phyloP scores from a whole-genome alignment of 2,888 invertebrate species.

The Exocentrus adspersus region DNA sequence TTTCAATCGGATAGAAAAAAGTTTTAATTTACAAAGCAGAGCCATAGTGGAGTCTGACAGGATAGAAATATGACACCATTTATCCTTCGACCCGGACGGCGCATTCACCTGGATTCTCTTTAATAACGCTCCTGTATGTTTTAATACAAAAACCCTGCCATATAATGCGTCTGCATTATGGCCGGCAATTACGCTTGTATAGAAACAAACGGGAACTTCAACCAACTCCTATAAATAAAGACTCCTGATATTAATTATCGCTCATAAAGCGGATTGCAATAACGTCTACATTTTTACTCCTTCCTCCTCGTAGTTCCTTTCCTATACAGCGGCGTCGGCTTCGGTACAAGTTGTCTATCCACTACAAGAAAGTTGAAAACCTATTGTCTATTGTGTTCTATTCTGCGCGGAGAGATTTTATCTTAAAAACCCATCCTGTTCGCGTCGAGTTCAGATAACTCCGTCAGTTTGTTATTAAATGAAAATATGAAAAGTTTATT shows the following conservation, averaged over 20 bases:
- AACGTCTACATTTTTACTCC: constrained; percentile 25
- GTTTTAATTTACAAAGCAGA: not conserved
- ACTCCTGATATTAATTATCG: constrained; percentile 51
- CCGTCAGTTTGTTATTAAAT: constrained; percentile 33
- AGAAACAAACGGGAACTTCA: constrained; percentile 49
- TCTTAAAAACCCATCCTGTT: constrained; percentile 41
- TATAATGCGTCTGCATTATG: constrained; percentile 46
- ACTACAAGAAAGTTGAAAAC: constrained; percentile 34
- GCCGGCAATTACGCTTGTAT: constrained; percentile 42
- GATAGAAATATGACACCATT: not conserved
- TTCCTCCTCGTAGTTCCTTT: constrained; percentile 1
- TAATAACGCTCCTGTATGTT: constrained; percentile 35
- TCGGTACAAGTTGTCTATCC: constrained; percentile 11
- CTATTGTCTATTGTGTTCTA: constrained; percentile 44
- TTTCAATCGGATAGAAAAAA: not conserved
- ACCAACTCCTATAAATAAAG: constrained; percentile 48
- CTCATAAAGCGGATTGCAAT: constrained; percentile 39
- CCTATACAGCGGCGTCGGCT: constrained; percentile 1
- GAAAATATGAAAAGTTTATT: constrained; percentile 38
- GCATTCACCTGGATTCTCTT: constrained; percentile 1
- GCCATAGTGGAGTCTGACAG: not conserved
- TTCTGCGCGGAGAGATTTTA: constrained; percentile 38
- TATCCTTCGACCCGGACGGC: not conserved
- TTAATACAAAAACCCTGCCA: constrained; percentile 33
- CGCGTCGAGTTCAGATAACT: constrained; percentile 25